Evolutionary conservation across 2,797 vertebrate genomes (phyloP).

Genomic region (Ctenochaetus hawaiiensis): DNA sequence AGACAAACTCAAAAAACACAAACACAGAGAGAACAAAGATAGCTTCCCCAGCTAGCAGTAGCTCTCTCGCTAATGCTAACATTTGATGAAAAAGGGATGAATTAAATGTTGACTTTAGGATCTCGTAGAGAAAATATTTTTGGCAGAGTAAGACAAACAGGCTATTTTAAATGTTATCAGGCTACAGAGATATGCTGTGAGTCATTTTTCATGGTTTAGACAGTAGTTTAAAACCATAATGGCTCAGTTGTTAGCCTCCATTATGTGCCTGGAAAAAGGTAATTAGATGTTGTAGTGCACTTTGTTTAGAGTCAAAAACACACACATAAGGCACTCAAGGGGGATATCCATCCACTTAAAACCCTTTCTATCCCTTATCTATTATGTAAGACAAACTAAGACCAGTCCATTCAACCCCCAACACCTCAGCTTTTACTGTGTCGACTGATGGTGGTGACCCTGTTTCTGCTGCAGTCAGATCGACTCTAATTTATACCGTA

Average conservation of each 20-base stretch:
- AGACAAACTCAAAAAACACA: background rate
- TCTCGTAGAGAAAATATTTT: background rate
- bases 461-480: slow-evolving; percentile 16
- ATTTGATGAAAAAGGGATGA: background rate
- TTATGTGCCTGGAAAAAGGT: slow-evolving; percentile 29
- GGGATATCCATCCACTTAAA: slow-evolving; percentile 64
- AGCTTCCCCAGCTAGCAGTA: background rate
- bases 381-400: slow-evolving; percentile 70
- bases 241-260: slow-evolving; percentile 4
- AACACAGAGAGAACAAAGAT: background rate
- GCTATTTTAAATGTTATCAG: background rate
- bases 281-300: slow-evolving; percentile 41
- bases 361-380: slow-evolving; percentile 67
- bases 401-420: slow-evolving; percentile 47
- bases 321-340: slow-evolving; percentile 58
- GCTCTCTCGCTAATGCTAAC: background rate
- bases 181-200: too few species aligned
- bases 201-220: slow-evolving; percentile 1
- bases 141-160: background rate
- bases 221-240: slow-evolving; percentile 9
- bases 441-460: slow-evolving; percentile 3
- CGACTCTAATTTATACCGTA: slow-evolving; percentile 1
- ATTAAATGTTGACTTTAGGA: background rate
- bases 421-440: slow-evolving; percentile 44
- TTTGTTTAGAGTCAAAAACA: slow-evolving; percentile 43